These are phyloP conservation scores for Geotrypetes seraphini DNA, from an alignment of 2,797 vertebrate species.

Conservation along the genomic window DNA sequence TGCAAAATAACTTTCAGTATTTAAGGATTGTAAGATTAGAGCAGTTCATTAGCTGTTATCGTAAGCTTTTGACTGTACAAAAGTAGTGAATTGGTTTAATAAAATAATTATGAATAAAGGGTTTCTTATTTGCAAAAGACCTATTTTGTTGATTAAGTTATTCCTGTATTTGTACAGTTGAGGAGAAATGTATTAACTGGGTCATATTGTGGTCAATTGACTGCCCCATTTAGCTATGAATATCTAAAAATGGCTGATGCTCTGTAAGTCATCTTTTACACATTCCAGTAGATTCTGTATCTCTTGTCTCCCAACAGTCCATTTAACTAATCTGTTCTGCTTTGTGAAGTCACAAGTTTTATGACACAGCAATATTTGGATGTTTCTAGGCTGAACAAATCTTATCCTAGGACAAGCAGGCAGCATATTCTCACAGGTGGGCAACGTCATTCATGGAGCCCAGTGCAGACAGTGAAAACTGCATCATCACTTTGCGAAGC, in stretches of 20 bases:
- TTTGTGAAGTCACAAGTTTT: too few species aligned
- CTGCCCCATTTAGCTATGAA: slow-evolving; percentile 32
- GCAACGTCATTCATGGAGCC: too few species aligned
- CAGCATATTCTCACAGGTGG: too few species aligned
- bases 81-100: slow-evolving; percentile 39
- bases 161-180: slow-evolving; percentile 52
- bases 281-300: slow-evolving; percentile 14
- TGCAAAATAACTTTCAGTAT: slow-evolving; percentile 31
- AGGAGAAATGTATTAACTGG: slow-evolving; percentile 45
- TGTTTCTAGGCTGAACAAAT: too few species aligned
- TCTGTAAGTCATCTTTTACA: not conserved
- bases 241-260: slow-evolving; percentile 12
- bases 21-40: slow-evolving; percentile 37
- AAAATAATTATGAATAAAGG: slow-evolving; percentile 40
- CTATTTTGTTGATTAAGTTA: too few species aligned
- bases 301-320: slow-evolving; percentile 15
- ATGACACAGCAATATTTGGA: too few species aligned
- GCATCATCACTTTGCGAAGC: too few species aligned
- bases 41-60: slow-evolving; percentile 38
- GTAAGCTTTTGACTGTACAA: slow-evolving; percentile 33
- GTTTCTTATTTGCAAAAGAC: slow-evolving; percentile 42
- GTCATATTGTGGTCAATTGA: too few species aligned
- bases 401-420: too few species aligned
- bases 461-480: too few species aligned
- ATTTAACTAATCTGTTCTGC: too few species aligned